Evolutionary conservation across 2,888 invertebrate genomes (phyloP), one percentile per base, ranked within the genome.

Genomic region (Dasysyrphus albostriatus): DNA sequence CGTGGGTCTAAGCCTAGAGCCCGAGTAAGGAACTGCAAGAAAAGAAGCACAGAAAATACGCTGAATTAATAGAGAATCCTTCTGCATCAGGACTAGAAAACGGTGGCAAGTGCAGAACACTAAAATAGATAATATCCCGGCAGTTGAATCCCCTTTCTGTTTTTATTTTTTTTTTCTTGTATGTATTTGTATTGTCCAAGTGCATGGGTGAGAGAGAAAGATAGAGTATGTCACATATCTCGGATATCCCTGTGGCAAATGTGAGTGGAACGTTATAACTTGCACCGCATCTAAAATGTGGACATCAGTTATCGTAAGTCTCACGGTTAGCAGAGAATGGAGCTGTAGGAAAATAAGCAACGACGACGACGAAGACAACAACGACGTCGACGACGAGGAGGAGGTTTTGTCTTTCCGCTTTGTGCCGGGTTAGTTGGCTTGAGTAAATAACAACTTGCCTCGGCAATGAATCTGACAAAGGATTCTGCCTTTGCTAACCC

Each of bases 381-480:
- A 39, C 39, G 24, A 24, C 19, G 9, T 14, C 7, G 19, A 59
- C 1, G 39, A 69, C n/a, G 24, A 54, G 7, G 10, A 29, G 19
- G 39, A 39, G 78, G 47, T 74, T 83, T 74, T 75, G 65, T 78
- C 69, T 72, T 80, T 80, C 59, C 67, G 67, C 67, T 73, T 76
- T 84, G 51, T 76, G 47, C 65, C 65, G 58, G 80, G 84, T 80
- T 84, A 84, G 84, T 80, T 84, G 80, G 67, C 72, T 70, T 76
- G 63, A 56, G 77, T 85, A 82, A 81, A 85, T 85, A 85, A 81
- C 73, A 61, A 81, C 81, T 85, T 85, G 81, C 77, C 81, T 58
- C 81, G 73, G 77, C 81, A 85, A 85, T 85, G 85, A 85, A 81
- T 77, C 77, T 77, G 73, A 77, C 73, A 85, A 77, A 85, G 74